Evolutionary conservation across 2,888 invertebrate species (phyloP).

Genomic region (Pseudoips prasinana): DNA sequence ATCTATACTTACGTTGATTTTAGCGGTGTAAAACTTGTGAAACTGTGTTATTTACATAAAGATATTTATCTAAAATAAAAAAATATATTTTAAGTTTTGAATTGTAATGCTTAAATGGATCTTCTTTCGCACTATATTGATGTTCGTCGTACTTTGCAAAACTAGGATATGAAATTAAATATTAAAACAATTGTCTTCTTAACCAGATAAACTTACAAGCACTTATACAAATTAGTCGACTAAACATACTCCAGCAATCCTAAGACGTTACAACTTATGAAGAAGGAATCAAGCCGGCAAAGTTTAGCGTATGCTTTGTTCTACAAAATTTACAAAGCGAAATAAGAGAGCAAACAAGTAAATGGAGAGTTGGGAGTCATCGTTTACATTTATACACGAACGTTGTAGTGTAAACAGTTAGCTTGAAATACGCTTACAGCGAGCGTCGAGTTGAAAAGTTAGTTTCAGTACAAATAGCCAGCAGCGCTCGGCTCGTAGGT

Average conservation of each 20-base stretch:
- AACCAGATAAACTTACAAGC: no score
- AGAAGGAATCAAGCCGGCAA: constrained; percentile 39
- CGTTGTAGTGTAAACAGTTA: constrained; percentile 53
- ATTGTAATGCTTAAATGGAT: no score
- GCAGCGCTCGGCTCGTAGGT: constrained; percentile 23
- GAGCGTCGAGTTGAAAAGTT: constrained; percentile 54
- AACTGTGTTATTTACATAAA: no score
- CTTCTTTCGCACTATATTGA: no score
- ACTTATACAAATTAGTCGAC: not conserved
- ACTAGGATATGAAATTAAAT: no score
- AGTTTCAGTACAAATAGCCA: constrained; percentile 48
- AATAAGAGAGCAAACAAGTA: constrained; percentile 65
- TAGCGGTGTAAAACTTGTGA: no score
- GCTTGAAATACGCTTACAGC: constrained; percentile 53
- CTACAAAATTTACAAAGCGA: constrained; percentile 56
- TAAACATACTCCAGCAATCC: constrained; percentile 26
- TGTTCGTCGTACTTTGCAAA: no score
- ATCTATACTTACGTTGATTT: no score
- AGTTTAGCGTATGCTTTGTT: constrained; percentile 52
- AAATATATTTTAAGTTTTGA: no score
- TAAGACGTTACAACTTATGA: constrained; percentile 30
- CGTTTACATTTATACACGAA: constrained; percentile 61
- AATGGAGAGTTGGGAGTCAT: constrained; percentile 57
- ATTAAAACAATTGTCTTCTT: no score
- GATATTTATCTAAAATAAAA: no score